Percentiles rank a stretch among this genome's conserved stretches.
These are phyloP conservation scores for Cygnus buccinator DNA, from an alignment of 2,113 vertebrate species.

Conservation along the genomic window DNA sequence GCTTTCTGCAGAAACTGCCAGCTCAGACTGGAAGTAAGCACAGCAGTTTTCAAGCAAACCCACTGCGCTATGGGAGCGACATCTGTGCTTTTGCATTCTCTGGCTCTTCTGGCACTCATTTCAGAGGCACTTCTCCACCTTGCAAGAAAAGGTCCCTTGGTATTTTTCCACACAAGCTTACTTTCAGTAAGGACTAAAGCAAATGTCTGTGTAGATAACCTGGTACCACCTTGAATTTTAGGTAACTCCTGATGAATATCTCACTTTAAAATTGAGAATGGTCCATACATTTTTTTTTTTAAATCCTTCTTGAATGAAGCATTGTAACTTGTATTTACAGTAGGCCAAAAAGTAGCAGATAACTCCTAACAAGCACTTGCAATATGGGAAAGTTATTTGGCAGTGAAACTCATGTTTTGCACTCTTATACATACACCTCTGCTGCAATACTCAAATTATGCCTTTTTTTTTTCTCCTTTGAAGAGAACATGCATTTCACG, in stretches of 20 bases:
- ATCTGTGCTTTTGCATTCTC: not conserved
- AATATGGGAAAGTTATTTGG: not conserved
- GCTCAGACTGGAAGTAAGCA: not conserved
- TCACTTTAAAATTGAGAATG: not conserved
- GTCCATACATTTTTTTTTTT: not conserved
- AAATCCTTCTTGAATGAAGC: not conserved
- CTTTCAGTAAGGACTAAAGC: not conserved
- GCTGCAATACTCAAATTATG: not conserved
- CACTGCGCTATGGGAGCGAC: fast-evolving
- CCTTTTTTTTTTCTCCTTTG: not conserved
- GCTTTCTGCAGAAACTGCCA: not conserved
- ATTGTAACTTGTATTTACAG: not conserved
- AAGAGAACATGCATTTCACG: not conserved
- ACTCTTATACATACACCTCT: not conserved
- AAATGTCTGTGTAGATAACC: not conserved
- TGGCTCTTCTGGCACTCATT: not conserved
- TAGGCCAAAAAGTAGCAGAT: not conserved
- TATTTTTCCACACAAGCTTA: not conserved
- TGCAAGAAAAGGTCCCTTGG: fast-evolving
- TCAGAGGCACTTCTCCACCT: not conserved
- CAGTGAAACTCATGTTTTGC: not conserved
- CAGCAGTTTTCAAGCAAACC: not conserved
- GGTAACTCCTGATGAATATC: too few relatives aligned
- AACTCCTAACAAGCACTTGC: not conserved
- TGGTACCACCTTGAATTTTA: not conserved